A percentile compares a stretch with the other conserved stretches of the same genome.
phyloP scores from a whole-genome alignment of 2,888 invertebrate species.

The Andrena chrysosceles region DNA sequence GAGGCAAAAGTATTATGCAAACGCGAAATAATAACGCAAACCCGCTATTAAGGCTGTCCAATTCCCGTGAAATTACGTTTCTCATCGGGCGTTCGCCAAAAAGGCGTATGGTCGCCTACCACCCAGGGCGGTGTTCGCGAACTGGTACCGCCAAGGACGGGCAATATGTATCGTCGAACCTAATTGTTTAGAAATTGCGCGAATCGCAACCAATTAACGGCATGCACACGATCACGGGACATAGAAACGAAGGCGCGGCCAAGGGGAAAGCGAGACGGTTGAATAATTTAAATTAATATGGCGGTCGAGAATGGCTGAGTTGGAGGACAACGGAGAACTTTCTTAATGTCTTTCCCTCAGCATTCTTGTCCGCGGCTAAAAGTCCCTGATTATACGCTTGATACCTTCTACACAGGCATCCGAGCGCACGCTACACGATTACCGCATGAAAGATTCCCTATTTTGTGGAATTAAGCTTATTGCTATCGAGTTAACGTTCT shows the following conservation, averaged over 20 bases:
- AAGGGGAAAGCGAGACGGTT: constrained; percentile 68
- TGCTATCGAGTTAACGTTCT: background rate
- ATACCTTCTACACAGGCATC: constrained; percentile 2
- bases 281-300: constrained; percentile 81
- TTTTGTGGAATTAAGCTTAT: constrained; percentile 1
- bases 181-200: constrained; percentile 79
- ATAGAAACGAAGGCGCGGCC: constrained; percentile 60
- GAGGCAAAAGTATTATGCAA: constrained; percentile 48
- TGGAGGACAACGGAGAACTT: constrained; percentile 34
- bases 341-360: constrained; percentile 36
- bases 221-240: constrained; percentile 69
- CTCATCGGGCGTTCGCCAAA: constrained; percentile 22
- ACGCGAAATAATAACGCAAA: constrained; percentile 44
- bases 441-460: constrained; percentile 15
- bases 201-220: constrained; percentile 75
- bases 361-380: constrained; percentile 14
- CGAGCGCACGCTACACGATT: background rate
- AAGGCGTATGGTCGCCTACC: constrained; percentile 40
- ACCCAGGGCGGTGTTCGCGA: constrained; percentile 43
- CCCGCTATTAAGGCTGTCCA: constrained; percentile 6
- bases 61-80: constrained; percentile 25
- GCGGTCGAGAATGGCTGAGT: constrained; percentile 66
- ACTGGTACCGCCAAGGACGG: constrained; percentile 68
- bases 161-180: constrained; percentile 55
- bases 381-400: constrained; percentile 49